These are phyloP conservation scores for Plutomurus gul DNA, from an alignment of 1,140 invertebrate species.

Conservation along the genomic window DNA sequence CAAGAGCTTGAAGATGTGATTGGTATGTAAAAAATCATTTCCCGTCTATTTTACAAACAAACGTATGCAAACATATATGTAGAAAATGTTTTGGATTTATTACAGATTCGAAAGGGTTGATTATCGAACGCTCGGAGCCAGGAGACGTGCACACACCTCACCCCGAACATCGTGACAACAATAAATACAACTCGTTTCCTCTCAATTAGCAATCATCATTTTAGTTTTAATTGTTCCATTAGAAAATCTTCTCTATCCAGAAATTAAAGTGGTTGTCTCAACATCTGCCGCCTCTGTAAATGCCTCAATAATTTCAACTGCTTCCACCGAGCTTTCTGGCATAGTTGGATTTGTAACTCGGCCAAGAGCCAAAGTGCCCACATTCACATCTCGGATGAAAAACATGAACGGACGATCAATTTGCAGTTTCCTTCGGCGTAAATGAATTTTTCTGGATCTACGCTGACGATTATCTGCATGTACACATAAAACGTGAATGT, in stretches of 20 bases:
- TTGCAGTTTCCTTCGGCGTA: slow-evolving; percentile 34
- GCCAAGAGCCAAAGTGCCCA: slow-evolving; percentile 43
- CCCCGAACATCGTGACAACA: slow-evolving; percentile 2
- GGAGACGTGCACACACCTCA: not conserved
- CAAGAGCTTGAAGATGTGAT: slow-evolving; percentile 45
- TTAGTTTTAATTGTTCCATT: not conserved
- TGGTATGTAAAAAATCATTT: slow-evolving; percentile 9
- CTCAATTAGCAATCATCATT: not conserved
- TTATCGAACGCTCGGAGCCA: not conserved
- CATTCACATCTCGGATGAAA: slow-evolving; percentile 37
- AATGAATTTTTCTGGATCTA: not conserved
- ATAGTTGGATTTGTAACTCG: slow-evolving; percentile 1
- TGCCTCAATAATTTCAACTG: not conserved
- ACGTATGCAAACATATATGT: not conserved
- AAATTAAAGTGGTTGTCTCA: not conserved
- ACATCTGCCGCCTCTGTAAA: not conserved
- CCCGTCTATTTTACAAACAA: too few relatives aligned
- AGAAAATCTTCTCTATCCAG: not conserved
- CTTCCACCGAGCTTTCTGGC: not conserved
- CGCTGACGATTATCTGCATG: not conserved
- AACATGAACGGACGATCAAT: slow-evolving; percentile 50
- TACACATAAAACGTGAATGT: not conserved
- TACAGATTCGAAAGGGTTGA: not conserved
- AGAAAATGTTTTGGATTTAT: not conserved
- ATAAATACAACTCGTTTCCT: slow-evolving; percentile 28